Percentiles rank a stretch among this genome's conserved stretches.
Evolutionary conservation across 2,113 vertebrate genomes (phyloP).

Genomic region (Sula dactylatra): DNA sequence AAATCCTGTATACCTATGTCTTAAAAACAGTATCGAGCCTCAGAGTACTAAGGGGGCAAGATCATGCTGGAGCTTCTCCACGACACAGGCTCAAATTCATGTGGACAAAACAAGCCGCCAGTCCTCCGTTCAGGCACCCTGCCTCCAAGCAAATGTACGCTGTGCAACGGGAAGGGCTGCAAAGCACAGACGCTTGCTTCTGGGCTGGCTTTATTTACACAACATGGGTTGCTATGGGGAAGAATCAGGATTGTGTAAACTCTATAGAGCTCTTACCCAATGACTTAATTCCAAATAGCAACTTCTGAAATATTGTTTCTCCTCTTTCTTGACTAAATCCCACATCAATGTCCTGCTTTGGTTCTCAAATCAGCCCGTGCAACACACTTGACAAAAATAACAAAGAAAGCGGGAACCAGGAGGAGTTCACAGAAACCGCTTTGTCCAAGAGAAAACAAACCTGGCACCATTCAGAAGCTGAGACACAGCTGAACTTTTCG

Average conservation of each 20-base stretch:
- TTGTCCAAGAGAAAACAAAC: background rate
- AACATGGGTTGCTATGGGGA: conserved; percentile 38
- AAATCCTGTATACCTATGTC: background rate
- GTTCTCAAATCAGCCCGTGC: background rate
- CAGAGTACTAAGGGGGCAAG: background rate
- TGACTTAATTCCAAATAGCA: background rate
- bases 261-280: background rate
- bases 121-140: background rate
- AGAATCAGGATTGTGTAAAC: conserved; percentile 10
- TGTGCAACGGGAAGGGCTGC: background rate
- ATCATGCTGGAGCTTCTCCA: accelerated
- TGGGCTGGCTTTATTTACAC: conserved; percentile 35
- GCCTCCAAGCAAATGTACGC: background rate
- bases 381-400: background rate
- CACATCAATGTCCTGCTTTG: background rate
- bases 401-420: background rate
- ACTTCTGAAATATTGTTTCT: background rate
- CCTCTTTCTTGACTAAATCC: background rate
- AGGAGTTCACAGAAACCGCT: background rate
- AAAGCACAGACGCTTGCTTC: background rate
- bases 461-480: background rate
- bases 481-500: accelerated
- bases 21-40: background rate
- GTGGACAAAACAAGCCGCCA: background rate
- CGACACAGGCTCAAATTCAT: background rate